Conservation (phyloP, 2,888 invertebrate species). For the Aporophyla lueneburgensis region DNA sequence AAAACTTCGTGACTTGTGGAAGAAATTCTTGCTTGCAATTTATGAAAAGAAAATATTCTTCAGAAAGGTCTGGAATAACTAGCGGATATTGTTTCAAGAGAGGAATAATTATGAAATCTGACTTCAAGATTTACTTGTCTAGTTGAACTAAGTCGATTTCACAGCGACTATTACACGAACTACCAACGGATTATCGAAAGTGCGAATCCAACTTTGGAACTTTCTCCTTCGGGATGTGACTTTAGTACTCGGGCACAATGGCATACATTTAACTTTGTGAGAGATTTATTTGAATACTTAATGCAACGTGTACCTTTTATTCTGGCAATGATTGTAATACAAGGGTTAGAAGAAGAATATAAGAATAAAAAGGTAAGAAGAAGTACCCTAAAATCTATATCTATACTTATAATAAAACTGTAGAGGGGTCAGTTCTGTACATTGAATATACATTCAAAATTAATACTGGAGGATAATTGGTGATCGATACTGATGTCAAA, state of each 20-base stretch:
- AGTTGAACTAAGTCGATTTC: conserved; percentile 45
- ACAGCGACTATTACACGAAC: conserved; percentile 46
- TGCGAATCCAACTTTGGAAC: conserved; percentile 53
- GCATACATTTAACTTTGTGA: conserved; percentile 57
- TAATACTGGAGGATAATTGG: too few relatives aligned
- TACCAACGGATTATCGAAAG: conserved; percentile 54
- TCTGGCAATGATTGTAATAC: conserved; percentile 23
- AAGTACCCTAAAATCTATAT: conserved; percentile 7
- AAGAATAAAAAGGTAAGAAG: conserved; percentile 35
- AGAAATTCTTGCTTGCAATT: not conserved
- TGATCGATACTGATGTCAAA: too few relatives aligned
- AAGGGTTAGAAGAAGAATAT: too few relatives aligned
- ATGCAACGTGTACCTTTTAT: conserved; percentile 36
- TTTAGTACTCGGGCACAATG: conserved; percentile 48
- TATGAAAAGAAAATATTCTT: not conserved
- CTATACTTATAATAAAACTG: too few relatives aligned
- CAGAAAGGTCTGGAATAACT: not conserved
- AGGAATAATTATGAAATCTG: conserved; percentile 22
- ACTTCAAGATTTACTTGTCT: conserved; percentile 33
- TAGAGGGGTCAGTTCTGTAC: too few relatives aligned
- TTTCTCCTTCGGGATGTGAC: conserved; percentile 36
- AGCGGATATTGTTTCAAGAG: conserved; percentile 17
- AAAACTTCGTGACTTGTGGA: not conserved
- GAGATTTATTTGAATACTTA: conserved; percentile 56
- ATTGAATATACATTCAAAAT: too few relatives aligned